phyloP scores from a whole-genome alignment of 1,140 invertebrate species.

The Agrypnia vestita region DNA sequence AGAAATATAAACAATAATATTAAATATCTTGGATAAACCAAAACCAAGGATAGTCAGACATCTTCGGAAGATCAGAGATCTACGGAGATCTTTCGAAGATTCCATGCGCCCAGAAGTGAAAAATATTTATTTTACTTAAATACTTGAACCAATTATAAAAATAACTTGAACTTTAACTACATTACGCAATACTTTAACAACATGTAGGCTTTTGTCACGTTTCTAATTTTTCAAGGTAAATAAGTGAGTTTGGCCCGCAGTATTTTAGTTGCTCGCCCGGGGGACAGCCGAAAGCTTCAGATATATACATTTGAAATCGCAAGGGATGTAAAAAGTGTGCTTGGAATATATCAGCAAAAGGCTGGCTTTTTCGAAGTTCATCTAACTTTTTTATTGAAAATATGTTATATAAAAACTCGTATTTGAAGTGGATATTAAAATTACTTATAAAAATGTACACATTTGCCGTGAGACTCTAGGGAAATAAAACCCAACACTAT shows the following conservation, averaged over 20 bases:
- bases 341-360: slow-evolving; percentile 37
- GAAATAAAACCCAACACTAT: neutral
- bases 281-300: slow-evolving; percentile 38
- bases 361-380: slow-evolving; percentile 23
- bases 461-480: neutral
- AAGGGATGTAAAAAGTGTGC: slow-evolving; percentile 43
- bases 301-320: slow-evolving; percentile 49
- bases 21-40: too few species aligned
- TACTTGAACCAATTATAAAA: neutral
- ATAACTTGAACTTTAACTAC: neutral
- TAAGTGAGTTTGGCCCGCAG: slow-evolving; percentile 39
- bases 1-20: too few species aligned
- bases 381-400: slow-evolving; percentile 35
- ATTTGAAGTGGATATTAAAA: neutral
- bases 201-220: slow-evolving; percentile 39
- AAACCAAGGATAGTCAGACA: too few species aligned
- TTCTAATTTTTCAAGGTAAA: slow-evolving; percentile 47
- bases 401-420: slow-evolving; percentile 3
- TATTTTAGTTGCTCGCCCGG: slow-evolving; percentile 37
- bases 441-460: neutral
- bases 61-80: too few species aligned
- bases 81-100: too few species aligned
- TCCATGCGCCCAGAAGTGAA: too few species aligned
- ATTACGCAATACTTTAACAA: slow-evolving; percentile 8
- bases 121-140: too few species aligned